Conservation (phyloP, 2,797 vertebrate species). For the Tympanoctomys barrerae region DNA sequence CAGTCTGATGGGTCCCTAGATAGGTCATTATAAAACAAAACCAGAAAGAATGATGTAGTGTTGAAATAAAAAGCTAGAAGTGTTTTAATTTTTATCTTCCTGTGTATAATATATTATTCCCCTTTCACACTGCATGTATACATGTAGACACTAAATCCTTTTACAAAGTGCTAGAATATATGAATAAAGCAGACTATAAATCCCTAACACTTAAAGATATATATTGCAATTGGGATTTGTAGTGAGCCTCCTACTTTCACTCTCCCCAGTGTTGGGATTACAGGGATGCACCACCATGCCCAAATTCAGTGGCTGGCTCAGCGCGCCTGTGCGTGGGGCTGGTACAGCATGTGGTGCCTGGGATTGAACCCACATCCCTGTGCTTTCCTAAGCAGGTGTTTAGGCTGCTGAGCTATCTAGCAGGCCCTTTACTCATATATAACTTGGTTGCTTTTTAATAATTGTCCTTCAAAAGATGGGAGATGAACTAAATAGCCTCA, state of each 20-base stretch:
- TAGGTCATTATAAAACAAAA: background rate
- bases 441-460: background rate
- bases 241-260: too few species aligned
- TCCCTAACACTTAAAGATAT: background rate
- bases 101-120: background rate
- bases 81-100: background rate
- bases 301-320: too few species aligned
- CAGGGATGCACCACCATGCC: too few species aligned
- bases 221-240: too few species aligned
- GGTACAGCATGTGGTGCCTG: too few species aligned
- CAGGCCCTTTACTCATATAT: background rate
- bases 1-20: background rate
- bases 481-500: background rate
- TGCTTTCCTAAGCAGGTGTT: too few species aligned
- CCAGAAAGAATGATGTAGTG: background rate
- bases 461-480: background rate
- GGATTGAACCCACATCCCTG: too few species aligned
- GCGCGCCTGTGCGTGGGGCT: too few species aligned
- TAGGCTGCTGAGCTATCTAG: too few species aligned
- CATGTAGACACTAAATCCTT: background rate
- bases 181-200: background rate
- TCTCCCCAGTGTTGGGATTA: too few species aligned
- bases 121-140: background rate
- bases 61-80: background rate
- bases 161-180: background rate